Base-by-base conservation (phyloP, 2,113 vertebrate genomes). In the Leptodactylus fuscus region DNA sequence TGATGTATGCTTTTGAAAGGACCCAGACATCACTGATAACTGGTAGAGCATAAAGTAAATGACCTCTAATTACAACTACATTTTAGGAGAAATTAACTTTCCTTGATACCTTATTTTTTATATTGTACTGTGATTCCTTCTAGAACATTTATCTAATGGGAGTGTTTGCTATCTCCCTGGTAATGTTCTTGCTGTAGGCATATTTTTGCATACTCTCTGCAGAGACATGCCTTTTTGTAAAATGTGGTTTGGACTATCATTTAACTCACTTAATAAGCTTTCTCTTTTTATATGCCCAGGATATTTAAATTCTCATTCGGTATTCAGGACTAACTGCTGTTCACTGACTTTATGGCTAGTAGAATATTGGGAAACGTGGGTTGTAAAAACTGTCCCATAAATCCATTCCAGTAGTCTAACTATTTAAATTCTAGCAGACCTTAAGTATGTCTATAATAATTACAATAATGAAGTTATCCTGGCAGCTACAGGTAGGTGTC, bases 361-460 rank as follows among this genome's bases (percentile, higher is more conserved):
- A 58, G 48, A 80, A 85, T 71, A 80, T 85, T 73, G 46, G 76
- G 32, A 71, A 80, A 71, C 29, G 29, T 71, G 41, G 48, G 76
- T 60, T 73, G 8, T 85, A 60, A 81, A 70, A 73, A 58, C 48
- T 29, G 10, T 53, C 22, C 76, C 65, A 58, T 80, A 85, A 80
- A 85, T 80, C 36, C 22, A 81, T 81, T 85, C 41, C 76, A 44
- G n/a, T 79, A 85, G 46, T 55, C 76, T 83, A 53, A 83, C 49
- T 81, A 60, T 73, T 81, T 79, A 81, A 81, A 70, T 81, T 86
- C 38, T 60, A 34, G 69, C 44, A 87, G 87, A 84, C 75, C 73
- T 83, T 90, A 73, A 85, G 87, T 88, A 88, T 87, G 88, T 88
- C 85, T 88, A 88, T 87, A 88, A 78, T 86, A 87, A 79, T 85